Base-by-base conservation (phyloP, 2,797 vertebrate species). In the Gallirallus australis region DNA sequence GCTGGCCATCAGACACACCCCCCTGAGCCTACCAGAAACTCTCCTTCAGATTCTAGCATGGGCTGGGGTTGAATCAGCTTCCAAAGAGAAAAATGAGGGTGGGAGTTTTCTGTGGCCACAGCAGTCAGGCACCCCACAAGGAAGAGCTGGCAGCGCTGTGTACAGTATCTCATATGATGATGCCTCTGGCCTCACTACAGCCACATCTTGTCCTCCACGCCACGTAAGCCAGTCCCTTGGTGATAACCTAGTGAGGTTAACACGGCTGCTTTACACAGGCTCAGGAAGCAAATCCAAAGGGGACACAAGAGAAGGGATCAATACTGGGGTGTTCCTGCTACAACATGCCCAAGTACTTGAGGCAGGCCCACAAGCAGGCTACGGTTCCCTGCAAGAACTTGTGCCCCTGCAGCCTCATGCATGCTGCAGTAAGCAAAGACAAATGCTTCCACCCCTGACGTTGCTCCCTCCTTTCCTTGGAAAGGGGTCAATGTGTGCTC, bases 101-200 rank as follows among this genome's bases (percentile, higher is more conserved):
- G 42, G 78, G 61, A 78, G 48, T 47, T 52, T 78, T 66, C 35
- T 5, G 59, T 3, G 18, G 47, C 54, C 78, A 72, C 18, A 68
- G 40, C 48, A 75, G 54, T 11, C 61, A 47, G 78, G 57, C 20
- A 89, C 9, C 21, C 39, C 56, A 27, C 7, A 59, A 25, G 31
- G 42, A 72, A 50, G 27, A 64, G 68, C 25, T 1, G 5, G 39
- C 1, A 0, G 30, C 69, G 50, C 33, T 73, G 10, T 2, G 0
- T 7, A 7, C 0, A 27, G 15, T 2, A 12, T 39, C 42, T 64
- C 42, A 21, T 4, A 53, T 0, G 3, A 33, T 24, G 47, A 45
- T 23, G 52, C 56, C 69, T 11, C 64, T 65, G 60, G 54, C 56
- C 39, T 5, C 11, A 25, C 40, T 45, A 52, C 25, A 42, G 30